Conservation (phyloP, 2,888 invertebrate species). For the Tipula helvola region DNA sequence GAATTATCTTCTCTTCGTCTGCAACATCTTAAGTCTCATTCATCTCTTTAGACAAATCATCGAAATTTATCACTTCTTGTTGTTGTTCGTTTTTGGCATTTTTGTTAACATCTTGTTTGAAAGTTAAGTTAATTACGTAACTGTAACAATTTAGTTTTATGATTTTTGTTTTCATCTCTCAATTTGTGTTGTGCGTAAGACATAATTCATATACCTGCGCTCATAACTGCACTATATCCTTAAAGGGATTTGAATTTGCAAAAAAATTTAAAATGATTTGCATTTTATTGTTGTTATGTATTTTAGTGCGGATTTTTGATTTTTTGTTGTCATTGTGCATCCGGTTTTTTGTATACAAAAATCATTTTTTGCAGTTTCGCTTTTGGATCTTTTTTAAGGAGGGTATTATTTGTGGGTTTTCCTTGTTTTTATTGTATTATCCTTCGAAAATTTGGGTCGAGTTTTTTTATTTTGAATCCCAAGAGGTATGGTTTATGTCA, state of each 20-base stretch:
- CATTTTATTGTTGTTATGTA: background rate
- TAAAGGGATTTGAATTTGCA: background rate
- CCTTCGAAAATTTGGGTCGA: background rate
- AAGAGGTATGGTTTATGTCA: background rate
- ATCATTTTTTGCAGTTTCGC: background rate
- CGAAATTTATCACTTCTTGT: background rate
- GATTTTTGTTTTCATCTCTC: background rate
- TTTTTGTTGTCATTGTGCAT: background rate
- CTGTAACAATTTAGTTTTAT: background rate
- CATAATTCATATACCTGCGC: background rate
- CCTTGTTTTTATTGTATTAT: background rate
- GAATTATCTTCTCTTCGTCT: background rate
- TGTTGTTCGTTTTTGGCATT: background rate
- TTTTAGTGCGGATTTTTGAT: background rate
- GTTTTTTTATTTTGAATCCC: background rate
- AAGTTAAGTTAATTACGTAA: background rate
- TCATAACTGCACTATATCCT: background rate
- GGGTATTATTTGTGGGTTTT: background rate
- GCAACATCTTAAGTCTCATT: background rate
- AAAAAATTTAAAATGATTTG: background rate
- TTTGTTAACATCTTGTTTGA: background rate
- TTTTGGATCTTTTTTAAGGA: background rate
- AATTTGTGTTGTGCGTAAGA: background rate
- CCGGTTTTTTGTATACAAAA: background rate
- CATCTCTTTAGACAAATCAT: constrained; percentile 4